Evolutionary conservation across 2,888 invertebrate species (phyloP).

Genomic region (Oscheius sp.): DNA sequence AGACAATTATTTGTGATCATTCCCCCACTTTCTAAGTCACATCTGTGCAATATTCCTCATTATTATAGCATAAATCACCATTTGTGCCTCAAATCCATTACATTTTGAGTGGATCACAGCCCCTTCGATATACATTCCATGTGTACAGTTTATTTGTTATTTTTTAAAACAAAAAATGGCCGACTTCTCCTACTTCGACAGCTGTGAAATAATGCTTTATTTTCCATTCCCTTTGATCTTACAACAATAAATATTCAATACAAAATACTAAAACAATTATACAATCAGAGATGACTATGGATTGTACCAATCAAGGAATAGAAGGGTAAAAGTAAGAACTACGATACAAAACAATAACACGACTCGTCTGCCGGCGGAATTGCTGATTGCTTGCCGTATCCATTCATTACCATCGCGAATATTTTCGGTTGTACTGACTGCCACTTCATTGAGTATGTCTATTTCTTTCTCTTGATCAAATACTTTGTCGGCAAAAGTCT

Average conservation of each 20-base stretch:
- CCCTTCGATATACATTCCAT: conserved; percentile 33
- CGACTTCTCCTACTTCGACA: conserved; percentile 16
- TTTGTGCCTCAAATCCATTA: conserved; percentile 17
- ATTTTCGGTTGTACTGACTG: conserved; percentile 92
- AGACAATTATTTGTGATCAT: background rate
- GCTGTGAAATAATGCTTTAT: conserved; percentile 25
- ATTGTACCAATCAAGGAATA: conserved; percentile 99
- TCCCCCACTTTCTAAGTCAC: background rate
- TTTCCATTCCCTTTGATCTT: background rate
- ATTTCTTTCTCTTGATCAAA: conserved; percentile 83
- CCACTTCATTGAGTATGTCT: conserved; percentile 87
- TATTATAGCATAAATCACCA: conserved; percentile 19
- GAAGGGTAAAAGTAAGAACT: conserved; percentile 92
- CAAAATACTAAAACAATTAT: background rate
- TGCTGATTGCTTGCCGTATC: conserved; percentile 91
- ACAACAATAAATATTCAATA: too few species aligned
- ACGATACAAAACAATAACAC: conserved; percentile 94
- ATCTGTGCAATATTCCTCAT: conserved; percentile 17
- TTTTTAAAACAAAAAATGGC: conserved; percentile 20
- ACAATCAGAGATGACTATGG: conserved; percentile 49
- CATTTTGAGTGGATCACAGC: background rate
- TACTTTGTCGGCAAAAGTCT: conserved; percentile 94
- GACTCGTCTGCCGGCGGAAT: conserved; percentile 93
- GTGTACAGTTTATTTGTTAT: conserved; percentile 13
- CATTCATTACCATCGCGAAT: conserved; percentile 96